Evolutionary conservation across 2,113 vertebrate species (phyloP).

Genomic region (Gopherus flavomarginatus): DNA sequence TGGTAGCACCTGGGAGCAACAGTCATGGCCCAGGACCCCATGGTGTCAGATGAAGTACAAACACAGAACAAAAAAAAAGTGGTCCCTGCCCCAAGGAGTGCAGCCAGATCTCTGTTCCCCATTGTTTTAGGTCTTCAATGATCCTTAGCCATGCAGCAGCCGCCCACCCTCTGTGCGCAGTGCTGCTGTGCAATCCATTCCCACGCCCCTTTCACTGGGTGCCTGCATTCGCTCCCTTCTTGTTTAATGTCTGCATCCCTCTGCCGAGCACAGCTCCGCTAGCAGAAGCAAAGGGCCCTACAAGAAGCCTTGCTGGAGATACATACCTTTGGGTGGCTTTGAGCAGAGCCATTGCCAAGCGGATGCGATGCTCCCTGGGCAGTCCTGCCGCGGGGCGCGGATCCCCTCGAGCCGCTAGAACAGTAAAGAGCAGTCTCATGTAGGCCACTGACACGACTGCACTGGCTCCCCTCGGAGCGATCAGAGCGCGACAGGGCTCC

Average conservation of each 20-base stretch:
- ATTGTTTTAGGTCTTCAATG: background rate
- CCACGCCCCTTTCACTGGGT: background rate
- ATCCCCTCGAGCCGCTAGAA: constrained; percentile 1
- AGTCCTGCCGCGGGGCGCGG: background rate
- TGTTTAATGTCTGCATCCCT: background rate
- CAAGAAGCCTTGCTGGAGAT: no score
- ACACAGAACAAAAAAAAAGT: background rate
- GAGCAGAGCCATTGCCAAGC: constrained; percentile 65
- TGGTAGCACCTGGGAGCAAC: background rate
- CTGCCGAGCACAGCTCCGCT: no score
- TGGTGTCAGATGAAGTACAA: background rate
- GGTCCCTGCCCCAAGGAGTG: background rate
- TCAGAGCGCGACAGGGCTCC: background rate
- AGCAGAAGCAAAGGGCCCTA: background rate
- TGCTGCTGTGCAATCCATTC: background rate
- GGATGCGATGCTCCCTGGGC: background rate
- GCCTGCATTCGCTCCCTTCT: background rate
- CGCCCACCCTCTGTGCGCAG: background rate
- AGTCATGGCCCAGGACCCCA: background rate
- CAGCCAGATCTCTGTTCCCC: background rate
- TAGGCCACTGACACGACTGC: background rate
- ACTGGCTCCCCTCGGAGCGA: background rate
- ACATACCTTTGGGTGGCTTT: constrained; percentile 79
- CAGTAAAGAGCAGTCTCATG: background rate
- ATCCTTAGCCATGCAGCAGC: background rate